Evolutionary conservation across 2,113 vertebrate species (phyloP).

Genomic region (Poicephalus gulielmi): DNA sequence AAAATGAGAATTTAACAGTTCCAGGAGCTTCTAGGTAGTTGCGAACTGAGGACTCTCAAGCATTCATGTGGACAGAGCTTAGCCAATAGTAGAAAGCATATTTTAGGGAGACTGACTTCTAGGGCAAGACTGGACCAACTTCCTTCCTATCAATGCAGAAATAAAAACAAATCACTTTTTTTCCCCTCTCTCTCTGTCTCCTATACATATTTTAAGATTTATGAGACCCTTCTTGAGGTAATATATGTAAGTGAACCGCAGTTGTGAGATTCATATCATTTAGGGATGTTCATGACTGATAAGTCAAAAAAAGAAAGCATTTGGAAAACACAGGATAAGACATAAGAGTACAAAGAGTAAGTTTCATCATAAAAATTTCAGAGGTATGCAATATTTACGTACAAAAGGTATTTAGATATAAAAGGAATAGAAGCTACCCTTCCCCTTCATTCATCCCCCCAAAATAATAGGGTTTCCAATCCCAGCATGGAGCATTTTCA

Average conservation of each 20-base stretch:
- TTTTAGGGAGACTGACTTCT: neutral
- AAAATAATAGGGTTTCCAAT: neutral
- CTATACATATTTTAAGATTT: neutral
- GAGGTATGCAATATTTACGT: neutral
- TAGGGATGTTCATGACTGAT: neutral
- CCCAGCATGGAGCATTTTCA: neutral
- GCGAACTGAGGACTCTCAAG: conserved; percentile 18
- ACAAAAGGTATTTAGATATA: neutral
- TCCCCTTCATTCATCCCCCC: neutral
- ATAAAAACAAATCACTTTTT: neutral
- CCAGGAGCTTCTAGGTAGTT: conserved; percentile 56
- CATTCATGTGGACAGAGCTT: neutral
- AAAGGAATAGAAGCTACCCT: neutral
- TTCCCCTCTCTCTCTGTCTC: neutral
- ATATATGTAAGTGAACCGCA: neutral
- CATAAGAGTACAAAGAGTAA: neutral
- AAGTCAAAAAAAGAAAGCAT: neutral
- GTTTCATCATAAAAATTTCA: neutral
- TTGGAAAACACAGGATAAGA: neutral
- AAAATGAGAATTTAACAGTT: conserved; percentile 68
- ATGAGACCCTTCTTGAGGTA: neutral
- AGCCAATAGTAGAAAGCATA: neutral
- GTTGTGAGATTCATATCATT: neutral
- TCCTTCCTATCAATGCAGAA: neutral
- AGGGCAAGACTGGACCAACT: neutral